Base-by-base conservation (phyloP, 2,797 vertebrate species). In the Ataeniobius toweri region DNA sequence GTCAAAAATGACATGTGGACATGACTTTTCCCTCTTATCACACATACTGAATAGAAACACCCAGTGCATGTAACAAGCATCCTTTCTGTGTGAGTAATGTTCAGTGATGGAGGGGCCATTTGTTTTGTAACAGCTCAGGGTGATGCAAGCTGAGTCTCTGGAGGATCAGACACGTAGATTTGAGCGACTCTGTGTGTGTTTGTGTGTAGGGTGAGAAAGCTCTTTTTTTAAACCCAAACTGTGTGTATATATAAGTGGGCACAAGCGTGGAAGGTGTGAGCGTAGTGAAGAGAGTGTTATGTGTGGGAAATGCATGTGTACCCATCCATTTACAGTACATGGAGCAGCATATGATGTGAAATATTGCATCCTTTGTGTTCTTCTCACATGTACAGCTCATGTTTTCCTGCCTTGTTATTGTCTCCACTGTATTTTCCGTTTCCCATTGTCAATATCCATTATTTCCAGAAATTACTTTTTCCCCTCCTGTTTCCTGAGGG, bases 61-160 rank as follows among this genome's bases (percentile, higher is more conserved):
- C 78, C 71, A 79, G 79, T 16, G 14, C 74, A 80, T 80, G 79
- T 71, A 80, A 85, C 77, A 79, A 80, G 69, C 75, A 73, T 85
- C 85, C 78, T 83, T 72, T 80, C 26, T 51, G 82, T 63, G 71
- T 91, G 91, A 93, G 90, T 85, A 92, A 89, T 86, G 82, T 74
- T 85, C 79, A 67, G 81, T 82, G 83, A 90, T 80, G 78, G 79
- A 87, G 31, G 80, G 78, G 90, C 83, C 89, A 91, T 92, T 92
- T 86, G 89, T 94, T 93, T 93, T 86, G 83, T 91, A 92, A 92
- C 92, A 79, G 78, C 83, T 89, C 77, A 79, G 61, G 78, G 86
- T 87, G 91, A 91, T 88, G 88, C 83, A 81, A 83, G 86, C 76
- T 76, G 80, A 86, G 86, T 88, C 85, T 86, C 86, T 81, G 79